Conservation (phyloP, 2,888 invertebrate genomes). For the Eupithecia centaureata region DNA sequence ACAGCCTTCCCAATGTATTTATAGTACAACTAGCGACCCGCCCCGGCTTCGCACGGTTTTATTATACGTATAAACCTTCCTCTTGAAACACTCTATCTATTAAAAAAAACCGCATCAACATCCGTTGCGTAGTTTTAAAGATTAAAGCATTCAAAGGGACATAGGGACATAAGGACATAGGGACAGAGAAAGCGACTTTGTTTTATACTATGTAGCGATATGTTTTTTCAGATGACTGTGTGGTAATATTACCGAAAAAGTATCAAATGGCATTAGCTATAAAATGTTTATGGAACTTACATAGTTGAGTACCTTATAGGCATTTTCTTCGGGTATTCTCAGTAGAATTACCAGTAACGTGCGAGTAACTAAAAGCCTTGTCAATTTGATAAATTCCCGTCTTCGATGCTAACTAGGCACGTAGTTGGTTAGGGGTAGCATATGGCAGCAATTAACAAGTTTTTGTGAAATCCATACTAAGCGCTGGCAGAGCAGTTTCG, state of each 20-base stretch:
- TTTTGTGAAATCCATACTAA: slow-evolving; percentile 8
- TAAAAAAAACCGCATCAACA: too few species aligned
- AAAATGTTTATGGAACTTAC: not conserved
- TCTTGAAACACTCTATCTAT: too few species aligned
- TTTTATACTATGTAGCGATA: too few species aligned
- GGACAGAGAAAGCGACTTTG: too few species aligned
- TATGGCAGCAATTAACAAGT: not conserved
- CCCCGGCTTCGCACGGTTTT: too few species aligned
- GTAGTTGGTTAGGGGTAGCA: not conserved
- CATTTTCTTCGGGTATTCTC: not conserved
- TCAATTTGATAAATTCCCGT: not conserved
- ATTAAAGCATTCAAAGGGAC: too few species aligned
- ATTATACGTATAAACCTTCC: too few species aligned
- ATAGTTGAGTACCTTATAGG: not conserved
- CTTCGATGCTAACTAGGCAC: not conserved
- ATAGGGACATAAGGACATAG: too few species aligned
- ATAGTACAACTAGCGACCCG: too few species aligned
- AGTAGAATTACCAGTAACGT: not conserved
- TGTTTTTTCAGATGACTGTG: not conserved
- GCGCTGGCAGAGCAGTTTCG: not conserved
- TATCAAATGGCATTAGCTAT: not conserved
- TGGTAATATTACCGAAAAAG: not conserved
- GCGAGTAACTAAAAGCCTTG: not conserved
- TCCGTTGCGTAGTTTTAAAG: too few species aligned
- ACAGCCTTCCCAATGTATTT: not conserved